Evolutionary conservation across 2,113 vertebrate species (phyloP).

Genomic region (Cavia porcellus): DNA sequence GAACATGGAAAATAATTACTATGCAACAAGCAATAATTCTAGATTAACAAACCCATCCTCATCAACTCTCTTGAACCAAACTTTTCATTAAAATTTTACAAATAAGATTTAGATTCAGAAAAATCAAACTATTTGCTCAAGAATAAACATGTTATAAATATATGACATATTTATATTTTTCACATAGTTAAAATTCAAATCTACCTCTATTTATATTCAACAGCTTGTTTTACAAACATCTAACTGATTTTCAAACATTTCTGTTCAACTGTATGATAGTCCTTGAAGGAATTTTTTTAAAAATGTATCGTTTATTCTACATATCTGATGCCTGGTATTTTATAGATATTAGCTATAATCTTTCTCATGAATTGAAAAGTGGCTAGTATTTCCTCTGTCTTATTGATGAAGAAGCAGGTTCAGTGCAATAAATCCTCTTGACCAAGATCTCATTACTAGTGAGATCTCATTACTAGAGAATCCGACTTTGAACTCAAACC

Average conservation of each 20-base stretch:
- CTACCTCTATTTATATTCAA: neutral
- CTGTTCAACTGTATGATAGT: neutral
- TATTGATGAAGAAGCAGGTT: neutral
- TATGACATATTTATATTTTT: neutral
- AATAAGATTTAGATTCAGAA: neutral
- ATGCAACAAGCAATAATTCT: neutral
- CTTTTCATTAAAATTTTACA: neutral
- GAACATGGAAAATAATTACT: neutral
- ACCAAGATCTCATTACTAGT: neutral
- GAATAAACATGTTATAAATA: neutral
- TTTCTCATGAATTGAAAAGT: neutral
- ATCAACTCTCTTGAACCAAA: neutral
- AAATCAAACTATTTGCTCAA: neutral
- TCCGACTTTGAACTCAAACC: conserved; percentile 7
- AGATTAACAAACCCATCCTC: neutral
- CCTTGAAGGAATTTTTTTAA: neutral
- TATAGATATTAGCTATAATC: neutral
- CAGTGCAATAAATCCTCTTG: neutral
- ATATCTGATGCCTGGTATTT: neutral
- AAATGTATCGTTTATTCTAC: neutral
- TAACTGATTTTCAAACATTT: neutral
- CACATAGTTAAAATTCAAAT: neutral
- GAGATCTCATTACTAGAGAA: neutral
- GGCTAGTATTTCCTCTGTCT: neutral
- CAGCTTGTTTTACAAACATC: neutral